Conservation (phyloP, 2,888 invertebrate species). For the Sminthurinus aureus region DNA sequence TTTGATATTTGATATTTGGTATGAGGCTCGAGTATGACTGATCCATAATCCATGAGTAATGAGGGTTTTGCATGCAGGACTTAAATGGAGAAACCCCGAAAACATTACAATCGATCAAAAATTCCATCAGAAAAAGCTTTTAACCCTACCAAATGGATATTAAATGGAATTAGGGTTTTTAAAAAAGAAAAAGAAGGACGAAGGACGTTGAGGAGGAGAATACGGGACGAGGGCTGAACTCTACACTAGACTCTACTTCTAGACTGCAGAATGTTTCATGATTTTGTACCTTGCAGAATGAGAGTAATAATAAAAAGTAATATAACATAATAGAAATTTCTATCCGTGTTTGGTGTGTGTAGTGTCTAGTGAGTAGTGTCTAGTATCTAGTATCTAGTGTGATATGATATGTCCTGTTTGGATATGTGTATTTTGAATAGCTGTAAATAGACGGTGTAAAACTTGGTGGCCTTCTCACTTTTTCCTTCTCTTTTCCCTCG, state of each 20-base stretch:
- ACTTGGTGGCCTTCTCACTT: constrained; percentile 1
- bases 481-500: background rate
- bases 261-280: too few relatives aligned
- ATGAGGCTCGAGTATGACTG: background rate
- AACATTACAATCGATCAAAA: constrained; percentile 41
- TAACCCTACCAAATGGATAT: constrained; percentile 38
- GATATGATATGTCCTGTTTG: background rate
- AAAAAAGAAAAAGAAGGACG: constrained; percentile 21
- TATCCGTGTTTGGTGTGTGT: too few relatives aligned
- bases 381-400: too few relatives aligned
- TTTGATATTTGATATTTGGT: too few relatives aligned
- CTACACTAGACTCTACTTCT: too few relatives aligned
- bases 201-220: background rate
- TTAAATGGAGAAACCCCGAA: constrained; percentile 39
- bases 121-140: constrained; percentile 42
- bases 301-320: too few relatives aligned
- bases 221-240: too few relatives aligned
- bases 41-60: constrained; percentile 33
- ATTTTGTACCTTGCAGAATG: too few relatives aligned
- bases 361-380: too few relatives aligned
- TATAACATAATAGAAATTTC: too few relatives aligned
- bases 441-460: constrained; percentile 20
- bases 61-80: constrained; percentile 36
- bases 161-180: constrained; percentile 35
- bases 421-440: background rate